A percentile compares a stretch with the other conserved stretches of the same genome.
These are phyloP conservation scores for Microchrysa polita DNA, from an alignment of 2,888 invertebrate species.

Conservation along the genomic window DNA sequence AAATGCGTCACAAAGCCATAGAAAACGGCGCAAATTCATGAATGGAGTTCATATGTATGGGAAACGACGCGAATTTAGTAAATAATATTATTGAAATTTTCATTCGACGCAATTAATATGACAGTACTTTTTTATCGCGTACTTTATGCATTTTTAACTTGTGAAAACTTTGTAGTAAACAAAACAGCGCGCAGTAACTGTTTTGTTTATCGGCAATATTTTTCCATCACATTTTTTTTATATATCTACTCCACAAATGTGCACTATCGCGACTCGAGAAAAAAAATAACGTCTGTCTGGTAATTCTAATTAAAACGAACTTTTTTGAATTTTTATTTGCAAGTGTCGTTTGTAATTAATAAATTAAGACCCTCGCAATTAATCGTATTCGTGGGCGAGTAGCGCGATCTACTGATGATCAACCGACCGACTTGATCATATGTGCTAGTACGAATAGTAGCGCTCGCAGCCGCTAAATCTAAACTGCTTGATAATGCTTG, in stretches of 20 bases:
- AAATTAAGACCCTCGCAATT: neutral
- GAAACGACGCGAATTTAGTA: neutral
- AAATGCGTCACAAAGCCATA: constrained; percentile 17
- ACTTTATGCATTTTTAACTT: neutral
- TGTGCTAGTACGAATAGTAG: too few relatives aligned
- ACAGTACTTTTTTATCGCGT: neutral
- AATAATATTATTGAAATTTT: neutral
- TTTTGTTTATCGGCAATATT: too few relatives aligned
- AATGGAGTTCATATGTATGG: neutral
- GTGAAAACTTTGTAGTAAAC: neutral
- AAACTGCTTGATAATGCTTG: neutral
- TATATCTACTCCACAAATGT: too few relatives aligned
- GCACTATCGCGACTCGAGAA: too few relatives aligned
- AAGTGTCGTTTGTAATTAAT: too few relatives aligned
- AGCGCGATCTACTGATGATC: neutral
- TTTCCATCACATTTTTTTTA: too few relatives aligned
- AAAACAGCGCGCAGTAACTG: neutral
- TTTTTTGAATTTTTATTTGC: too few relatives aligned
- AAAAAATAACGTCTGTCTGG: too few relatives aligned
- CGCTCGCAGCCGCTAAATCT: neutral
- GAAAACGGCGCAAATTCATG: neutral
- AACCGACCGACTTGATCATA: constrained; percentile 33
- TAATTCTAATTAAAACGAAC: too few relatives aligned
- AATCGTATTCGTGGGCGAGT: neutral
- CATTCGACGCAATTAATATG: neutral